Percentiles rank a stretch among this genome's conserved stretches.
Evolutionary conservation across 1,140 invertebrate species (phyloP).

Genomic region (Eubasilissa regina): DNA sequence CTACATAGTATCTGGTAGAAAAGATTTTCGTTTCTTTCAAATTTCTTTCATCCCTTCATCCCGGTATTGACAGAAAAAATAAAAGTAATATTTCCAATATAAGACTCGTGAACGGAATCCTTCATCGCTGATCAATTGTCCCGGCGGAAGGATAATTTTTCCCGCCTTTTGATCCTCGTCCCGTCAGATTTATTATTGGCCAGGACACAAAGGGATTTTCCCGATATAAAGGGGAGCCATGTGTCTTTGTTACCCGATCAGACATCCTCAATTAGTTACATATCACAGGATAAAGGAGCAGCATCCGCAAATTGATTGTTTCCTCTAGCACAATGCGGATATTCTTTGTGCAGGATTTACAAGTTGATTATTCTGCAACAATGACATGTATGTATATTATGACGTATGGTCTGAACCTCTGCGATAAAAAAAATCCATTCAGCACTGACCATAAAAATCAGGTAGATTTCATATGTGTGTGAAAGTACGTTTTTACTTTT

Average conservation of each 20-base stretch:
- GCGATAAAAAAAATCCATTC: no score
- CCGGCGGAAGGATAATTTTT: conserved; percentile 22
- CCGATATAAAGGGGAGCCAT: conserved; percentile 36
- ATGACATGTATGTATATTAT: background rate
- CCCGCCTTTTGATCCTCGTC: conserved; percentile 20
- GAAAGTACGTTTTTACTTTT: no score
- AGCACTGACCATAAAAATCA: no score
- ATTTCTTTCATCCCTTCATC: conserved; percentile 18
- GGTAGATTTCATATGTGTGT: no score
- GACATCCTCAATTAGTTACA: conserved; percentile 56
- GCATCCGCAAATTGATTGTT: conserved; percentile 51
- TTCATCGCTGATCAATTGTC: background rate
- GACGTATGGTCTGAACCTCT: no score
- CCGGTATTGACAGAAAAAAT: conserved; percentile 14
- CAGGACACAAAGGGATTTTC: conserved; percentile 37
- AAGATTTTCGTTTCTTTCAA: no score
- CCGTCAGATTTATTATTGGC: conserved; percentile 18
- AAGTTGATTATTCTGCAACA: conserved; percentile 14
- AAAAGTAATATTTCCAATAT: conserved; percentile 20
- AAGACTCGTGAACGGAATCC: background rate
- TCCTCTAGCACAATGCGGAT: conserved; percentile 34
- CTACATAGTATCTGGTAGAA: no score
- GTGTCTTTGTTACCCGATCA: conserved; percentile 52
- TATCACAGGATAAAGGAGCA: conserved; percentile 52
- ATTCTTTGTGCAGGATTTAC: conserved; percentile 2